Percentiles rank a stretch among this genome's conserved stretches.
Conservation (phyloP, 2,888 invertebrate species). For the Sinhomidia bicolor region DNA sequence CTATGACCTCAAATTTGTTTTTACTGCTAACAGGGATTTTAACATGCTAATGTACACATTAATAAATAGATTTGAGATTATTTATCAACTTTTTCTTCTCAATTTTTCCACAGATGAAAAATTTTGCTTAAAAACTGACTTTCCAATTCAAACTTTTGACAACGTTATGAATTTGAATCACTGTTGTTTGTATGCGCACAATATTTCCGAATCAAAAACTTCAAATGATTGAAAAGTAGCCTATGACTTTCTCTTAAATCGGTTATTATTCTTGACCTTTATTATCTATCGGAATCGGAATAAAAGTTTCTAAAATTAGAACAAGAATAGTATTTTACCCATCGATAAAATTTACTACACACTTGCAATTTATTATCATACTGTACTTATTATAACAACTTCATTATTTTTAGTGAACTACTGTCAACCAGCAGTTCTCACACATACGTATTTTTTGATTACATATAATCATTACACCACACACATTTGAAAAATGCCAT, state of each 20-base stretch:
- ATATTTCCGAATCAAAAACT: no score
- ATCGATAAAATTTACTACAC: background rate
- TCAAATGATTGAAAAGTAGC: background rate
- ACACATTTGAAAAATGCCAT: conserved; percentile 22
- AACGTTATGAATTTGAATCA: no score
- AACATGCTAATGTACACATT: conserved; percentile 61
- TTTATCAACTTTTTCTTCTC: no score
- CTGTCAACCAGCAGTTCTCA: background rate
- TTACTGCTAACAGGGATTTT: conserved; percentile 35
- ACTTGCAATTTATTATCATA: background rate
- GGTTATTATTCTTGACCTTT: background rate
- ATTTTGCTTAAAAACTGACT: no score
- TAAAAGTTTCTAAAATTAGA: background rate
- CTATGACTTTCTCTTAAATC: background rate
- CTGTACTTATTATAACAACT: background rate
- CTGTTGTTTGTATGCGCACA: no score
- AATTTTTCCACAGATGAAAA: no score
- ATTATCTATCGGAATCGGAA: background rate
- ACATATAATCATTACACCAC: background rate
- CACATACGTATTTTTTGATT: conserved; percentile 20
- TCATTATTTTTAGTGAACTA: background rate
- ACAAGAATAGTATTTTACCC: background rate
- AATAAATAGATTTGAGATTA: background rate
- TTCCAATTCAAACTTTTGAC: no score
- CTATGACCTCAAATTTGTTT: background rate